Evolutionary conservation across 1,140 invertebrate genomes (phyloP), one percentile per base, ranked within the genome.

Genomic region (Atta cephalotes): DNA sequence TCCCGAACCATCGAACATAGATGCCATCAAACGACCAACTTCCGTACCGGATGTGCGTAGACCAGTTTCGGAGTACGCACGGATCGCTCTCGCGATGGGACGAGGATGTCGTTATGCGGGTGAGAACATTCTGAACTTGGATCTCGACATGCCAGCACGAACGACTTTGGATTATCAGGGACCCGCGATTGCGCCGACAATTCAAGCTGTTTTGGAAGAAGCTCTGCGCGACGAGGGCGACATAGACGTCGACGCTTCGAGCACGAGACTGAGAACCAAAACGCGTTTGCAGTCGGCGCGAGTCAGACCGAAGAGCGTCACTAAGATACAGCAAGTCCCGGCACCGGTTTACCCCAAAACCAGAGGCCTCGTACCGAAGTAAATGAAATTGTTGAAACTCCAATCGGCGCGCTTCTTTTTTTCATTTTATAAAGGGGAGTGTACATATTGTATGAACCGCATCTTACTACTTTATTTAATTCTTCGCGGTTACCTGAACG

Each of bases 41-140:
- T 97, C 97, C 3, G 95, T 96, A 89, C 94, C 96, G 16, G 96
- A 96, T 21, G 94, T 96, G 21, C 95, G 97, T 39, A 95, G 98
- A 70, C 97, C 98, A 5, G 96, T 97, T 51, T 97, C 97, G 9
- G 97, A 98, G 91, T 97, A 97, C 93, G 97, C 97, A 1, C 95
- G 96, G 86, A 96, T 97, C 85, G 96, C 96, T 76, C 95, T 96
- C 21, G 95, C 96, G 53, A 96, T 96, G 93, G 95, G 96, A 89
- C 93, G 95, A 74, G 95, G 96, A 93, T 93, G 96, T 94, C 97
- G 96, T 65, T 97, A 96, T 78, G 96, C 97, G 94, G 97, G 97
- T 74, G 98, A 99, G 93, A 98, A 98, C 94, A 97, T 99, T 78
- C 95, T 99, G 71, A 96, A 97, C 91, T 95, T 99, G 63, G 97